phyloP scores from a whole-genome alignment of 2,797 vertebrate species.

The Botia kubotai region DNA sequence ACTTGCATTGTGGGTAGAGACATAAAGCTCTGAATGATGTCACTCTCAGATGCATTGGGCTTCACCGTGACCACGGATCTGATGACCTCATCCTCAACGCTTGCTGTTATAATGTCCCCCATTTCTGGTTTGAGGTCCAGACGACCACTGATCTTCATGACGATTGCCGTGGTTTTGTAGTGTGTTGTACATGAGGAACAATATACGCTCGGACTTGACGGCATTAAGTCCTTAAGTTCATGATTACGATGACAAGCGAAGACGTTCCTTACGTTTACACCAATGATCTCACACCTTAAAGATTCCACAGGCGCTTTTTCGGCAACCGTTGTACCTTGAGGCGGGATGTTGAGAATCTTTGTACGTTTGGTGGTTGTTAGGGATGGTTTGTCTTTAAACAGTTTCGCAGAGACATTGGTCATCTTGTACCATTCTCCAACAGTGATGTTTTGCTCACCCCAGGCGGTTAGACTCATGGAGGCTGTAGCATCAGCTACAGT shows the following conservation, averaged over 20 bases:
- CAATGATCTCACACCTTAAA: conserved; percentile 11
- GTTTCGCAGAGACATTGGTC: conserved; percentile 2
- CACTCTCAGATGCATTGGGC: background rate
- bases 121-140: conserved; percentile 15
- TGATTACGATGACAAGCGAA: conserved; percentile 3
- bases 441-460: background rate
- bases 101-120: background rate
- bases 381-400: background rate
- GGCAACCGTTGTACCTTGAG: conserved; percentile 4
- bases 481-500: conserved; percentile 21
- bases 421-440: conserved; percentile 35
- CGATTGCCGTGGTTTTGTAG: conserved; percentile 6
- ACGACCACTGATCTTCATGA: conserved; percentile 1
- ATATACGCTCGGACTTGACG: conserved; percentile 1
- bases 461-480: background rate
- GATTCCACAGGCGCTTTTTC: background rate
- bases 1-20: conserved; percentile 8
- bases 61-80: conserved; percentile 5
- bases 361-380: conserved; percentile 13
- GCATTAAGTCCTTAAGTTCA: background rate
- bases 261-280: background rate
- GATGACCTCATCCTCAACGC: conserved; percentile 19
- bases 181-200: conserved; percentile 6
- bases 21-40: conserved; percentile 1
- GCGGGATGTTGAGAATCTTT: conserved; percentile 8